Base-by-base conservation (phyloP, 2,888 invertebrate species). In the Aleiodes testaceus region DNA sequence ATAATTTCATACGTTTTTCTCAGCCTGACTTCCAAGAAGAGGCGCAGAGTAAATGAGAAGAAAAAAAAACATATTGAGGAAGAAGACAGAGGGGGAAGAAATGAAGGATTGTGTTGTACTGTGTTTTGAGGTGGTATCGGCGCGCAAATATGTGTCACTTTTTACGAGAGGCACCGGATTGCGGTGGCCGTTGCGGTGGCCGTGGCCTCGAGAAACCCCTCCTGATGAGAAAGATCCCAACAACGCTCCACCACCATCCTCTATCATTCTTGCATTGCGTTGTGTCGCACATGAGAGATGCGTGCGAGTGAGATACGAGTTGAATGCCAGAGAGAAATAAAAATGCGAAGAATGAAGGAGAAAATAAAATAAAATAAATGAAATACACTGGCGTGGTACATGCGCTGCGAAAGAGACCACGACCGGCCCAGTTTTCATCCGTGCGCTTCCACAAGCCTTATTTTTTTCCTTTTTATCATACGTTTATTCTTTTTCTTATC, bases 121-220 rank as follows among this genome's bases (percentile, higher is more conserved):
- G 36, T 59, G 6, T 59, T 53, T 59, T 9, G 59, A 59, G 44
- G 36, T 20, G 22, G 52, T 52, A 47, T 50, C 42, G 49, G 36
- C 42, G 66, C 66, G 72, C 72, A 75, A 74, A 77, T 77, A 77
- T 77, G 77, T 77, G 77, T 77, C 77, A 77, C 77, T 77, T 77
- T 77, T 77, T 77, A 75, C 69, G 61, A 63, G 36, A 59, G 59
- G 36, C 66, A 67, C 66, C 63, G 71, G 71, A 71, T 71, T 71
- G 71, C 71, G 71, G 71, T 71, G 71, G 71, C 71, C 61, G 71
- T 66, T 71, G 71, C 71, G 71, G 71, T 71, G 71, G 66, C 71
- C 66, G 66, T 67, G 71, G 71, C 71, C 71, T 71, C 71, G 71
- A 36, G 36, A 36, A 71, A 71, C 71, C 66, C 71, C 66, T 66